Evolutionary conservation across 2,888 invertebrate genomes (phyloP).

Genomic region (Erebia palarica): DNA sequence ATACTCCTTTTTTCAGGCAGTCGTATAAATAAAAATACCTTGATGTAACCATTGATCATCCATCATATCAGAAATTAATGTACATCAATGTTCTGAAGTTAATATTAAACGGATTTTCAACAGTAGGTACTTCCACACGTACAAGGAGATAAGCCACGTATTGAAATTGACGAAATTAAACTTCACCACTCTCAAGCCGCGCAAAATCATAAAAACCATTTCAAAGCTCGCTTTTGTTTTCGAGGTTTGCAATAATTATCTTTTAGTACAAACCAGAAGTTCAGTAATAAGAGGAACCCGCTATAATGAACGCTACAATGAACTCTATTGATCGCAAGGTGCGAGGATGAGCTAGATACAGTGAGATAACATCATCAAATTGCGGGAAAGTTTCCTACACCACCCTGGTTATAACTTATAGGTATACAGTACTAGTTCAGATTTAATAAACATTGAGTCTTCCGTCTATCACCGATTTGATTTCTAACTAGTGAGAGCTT

Average conservation of each 20-base stretch:
- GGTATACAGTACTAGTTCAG: neutral
- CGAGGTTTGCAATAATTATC: constrained; percentile 11
- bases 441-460: constrained; percentile 16
- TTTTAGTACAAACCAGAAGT: constrained; percentile 6
- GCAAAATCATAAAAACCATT: constrained; percentile 3
- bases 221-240: constrained; percentile 12
- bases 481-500: neutral
- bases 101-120: too few relatives aligned
- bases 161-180: constrained; percentile 9
- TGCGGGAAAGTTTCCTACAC: constrained; percentile 5
- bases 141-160: neutral
- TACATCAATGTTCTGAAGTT: too few relatives aligned
- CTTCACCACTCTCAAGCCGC: neutral
- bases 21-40: too few relatives aligned
- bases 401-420: neutral
- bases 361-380: constrained; percentile 23
- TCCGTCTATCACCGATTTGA: neutral
- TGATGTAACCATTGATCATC: too few relatives aligned
- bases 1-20: too few relatives aligned
- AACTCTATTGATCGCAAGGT: constrained; percentile 24
- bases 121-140: neutral
- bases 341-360: constrained; percentile 18
- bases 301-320: constrained; percentile 20
- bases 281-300: constrained; percentile 14
- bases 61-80: too few relatives aligned